Conservation (phyloP, 92 coral and sea anemone genomes). For the Phenganax marumi region DNA sequence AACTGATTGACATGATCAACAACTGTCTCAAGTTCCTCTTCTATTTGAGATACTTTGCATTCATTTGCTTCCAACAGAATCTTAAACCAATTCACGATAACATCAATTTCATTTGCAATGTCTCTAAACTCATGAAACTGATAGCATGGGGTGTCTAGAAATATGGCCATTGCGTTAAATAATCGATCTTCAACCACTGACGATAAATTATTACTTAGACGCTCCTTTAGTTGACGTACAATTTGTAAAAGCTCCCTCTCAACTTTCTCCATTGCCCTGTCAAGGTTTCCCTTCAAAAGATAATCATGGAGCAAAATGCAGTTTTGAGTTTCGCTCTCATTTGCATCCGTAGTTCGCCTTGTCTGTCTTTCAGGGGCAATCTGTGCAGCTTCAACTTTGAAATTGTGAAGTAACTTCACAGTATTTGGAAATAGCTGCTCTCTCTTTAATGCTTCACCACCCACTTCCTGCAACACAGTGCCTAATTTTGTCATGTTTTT, state of each 20-base stretch:
- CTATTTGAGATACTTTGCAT: background rate
- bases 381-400: no score
- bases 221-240: slow-evolving; percentile 1
- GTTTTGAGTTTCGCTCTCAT: no score
- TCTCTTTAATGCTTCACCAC: no score
- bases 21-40: slow-evolving; percentile 7
- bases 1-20: background rate
- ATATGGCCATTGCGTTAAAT: background rate
- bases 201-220: background rate
- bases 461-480: background rate
- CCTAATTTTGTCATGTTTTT: slow-evolving; percentile 1
- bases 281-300: no score
- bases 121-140: slow-evolving; percentile 4
- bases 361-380: no score
- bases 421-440: no score
- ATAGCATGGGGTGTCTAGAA: slow-evolving; percentile 1
- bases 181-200: background rate
- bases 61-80: slow-evolving; percentile 1
- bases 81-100: background rate
- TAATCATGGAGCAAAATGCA: no score
- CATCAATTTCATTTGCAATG: background rate
- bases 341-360: no score
- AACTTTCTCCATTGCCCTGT: no score
- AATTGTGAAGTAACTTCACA: no score
- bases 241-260: no score